Evolutionary conservation across 2,888 invertebrate genomes (phyloP).

Genomic region (Patella ulyssiponensis): DNA sequence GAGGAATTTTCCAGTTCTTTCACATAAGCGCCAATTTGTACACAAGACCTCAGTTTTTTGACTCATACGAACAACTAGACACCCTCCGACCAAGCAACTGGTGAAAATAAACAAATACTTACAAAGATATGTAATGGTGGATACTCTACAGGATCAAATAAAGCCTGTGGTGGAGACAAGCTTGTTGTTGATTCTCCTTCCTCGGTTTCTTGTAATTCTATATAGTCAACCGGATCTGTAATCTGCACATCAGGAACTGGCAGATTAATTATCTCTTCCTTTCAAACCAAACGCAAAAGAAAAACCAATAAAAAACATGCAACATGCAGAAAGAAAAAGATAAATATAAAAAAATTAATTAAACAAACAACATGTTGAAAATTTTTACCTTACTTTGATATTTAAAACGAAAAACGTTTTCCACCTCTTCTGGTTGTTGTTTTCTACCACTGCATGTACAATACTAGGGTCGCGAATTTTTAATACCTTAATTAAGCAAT

Average conservation of each 20-base stretch:
- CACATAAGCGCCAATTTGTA: background rate
- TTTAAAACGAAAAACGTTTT: too few relatives aligned
- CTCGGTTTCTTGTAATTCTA: slow-evolving; percentile 36
- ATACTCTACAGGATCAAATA: slow-evolving; percentile 69
- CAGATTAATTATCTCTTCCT: slow-evolving; percentile 39
- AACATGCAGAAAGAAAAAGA: background rate
- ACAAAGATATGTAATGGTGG: slow-evolving; percentile 72
- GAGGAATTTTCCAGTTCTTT: too few relatives aligned
- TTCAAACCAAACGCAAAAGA: background rate
- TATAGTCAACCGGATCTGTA: slow-evolving; percentile 31
- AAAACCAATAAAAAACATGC: background rate
- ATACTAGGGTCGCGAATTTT: too few relatives aligned
- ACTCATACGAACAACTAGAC: background rate
- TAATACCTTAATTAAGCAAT: too few relatives aligned
- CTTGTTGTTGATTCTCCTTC: slow-evolving; percentile 27
- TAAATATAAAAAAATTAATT: too few relatives aligned
- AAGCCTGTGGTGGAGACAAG: slow-evolving; percentile 55
- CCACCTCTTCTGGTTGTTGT: too few relatives aligned
- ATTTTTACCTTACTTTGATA: too few relatives aligned
- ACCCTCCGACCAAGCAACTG: too few relatives aligned
- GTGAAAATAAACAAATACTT: slow-evolving; percentile 38
- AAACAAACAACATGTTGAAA: too few relatives aligned
- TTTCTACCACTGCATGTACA: too few relatives aligned
- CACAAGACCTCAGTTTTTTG: background rate
- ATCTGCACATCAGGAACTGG: slow-evolving; percentile 32